phyloP scores from a whole-genome alignment of 2,113 vertebrate species.

The Oplegnathus fasciatus region DNA sequence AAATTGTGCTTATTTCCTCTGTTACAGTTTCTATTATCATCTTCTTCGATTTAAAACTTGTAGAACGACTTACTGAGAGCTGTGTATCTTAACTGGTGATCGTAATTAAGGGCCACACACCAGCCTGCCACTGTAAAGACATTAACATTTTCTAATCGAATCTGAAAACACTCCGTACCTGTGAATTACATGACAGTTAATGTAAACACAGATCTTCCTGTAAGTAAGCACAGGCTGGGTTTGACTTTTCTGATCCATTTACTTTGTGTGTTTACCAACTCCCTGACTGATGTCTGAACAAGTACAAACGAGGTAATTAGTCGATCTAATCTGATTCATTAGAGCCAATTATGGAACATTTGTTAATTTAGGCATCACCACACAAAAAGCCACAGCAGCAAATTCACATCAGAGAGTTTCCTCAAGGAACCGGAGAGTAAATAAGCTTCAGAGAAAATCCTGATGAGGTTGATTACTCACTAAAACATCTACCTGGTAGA shows the following conservation, averaged over 20 bases:
- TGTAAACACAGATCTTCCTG: background rate
- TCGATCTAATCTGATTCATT: conserved; percentile 44
- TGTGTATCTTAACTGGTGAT: background rate
- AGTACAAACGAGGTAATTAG: conserved; percentile 39
- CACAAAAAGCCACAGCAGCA: background rate
- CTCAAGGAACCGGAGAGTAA: background rate
- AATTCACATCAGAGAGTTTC: background rate
- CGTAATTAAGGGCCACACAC: too few species aligned
- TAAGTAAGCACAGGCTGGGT: background rate
- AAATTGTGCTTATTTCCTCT: background rate
- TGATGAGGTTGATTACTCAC: background rate
- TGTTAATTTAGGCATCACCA: conserved; percentile 8
- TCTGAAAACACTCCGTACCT: background rate
- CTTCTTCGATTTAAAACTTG: too few species aligned
- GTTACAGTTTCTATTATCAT: too few species aligned
- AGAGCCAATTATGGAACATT: conserved; percentile 26
- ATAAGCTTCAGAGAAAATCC: background rate
- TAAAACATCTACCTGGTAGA: background rate
- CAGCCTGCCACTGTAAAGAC: background rate
- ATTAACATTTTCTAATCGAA: too few species aligned
- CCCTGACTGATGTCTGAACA: conserved; percentile 24
- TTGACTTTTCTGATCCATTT: background rate
- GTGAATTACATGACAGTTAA: background rate
- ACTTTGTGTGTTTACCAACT: background rate
- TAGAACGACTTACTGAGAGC: background rate